These are phyloP conservation scores for Leistus spinibarbis DNA, from an alignment of 2,888 invertebrate genomes.

Conservation along the genomic window DNA sequence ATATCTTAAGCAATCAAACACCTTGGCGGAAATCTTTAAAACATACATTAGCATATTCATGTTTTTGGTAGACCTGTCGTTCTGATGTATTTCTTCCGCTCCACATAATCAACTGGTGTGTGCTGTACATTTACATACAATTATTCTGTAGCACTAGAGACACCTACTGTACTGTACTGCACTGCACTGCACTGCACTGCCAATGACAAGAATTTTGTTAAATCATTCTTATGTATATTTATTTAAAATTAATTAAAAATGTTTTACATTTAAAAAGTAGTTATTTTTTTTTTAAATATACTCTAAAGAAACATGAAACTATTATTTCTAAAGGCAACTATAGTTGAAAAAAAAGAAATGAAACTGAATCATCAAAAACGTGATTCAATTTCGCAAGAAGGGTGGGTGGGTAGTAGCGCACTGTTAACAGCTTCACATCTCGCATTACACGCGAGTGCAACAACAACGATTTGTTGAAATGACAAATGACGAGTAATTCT, in stretches of 20 bases:
- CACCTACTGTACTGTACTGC: neutral
- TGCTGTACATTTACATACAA: constrained; percentile 10
- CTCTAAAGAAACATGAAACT: too few species aligned
- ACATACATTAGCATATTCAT: constrained; percentile 9
- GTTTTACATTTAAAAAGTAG: too few species aligned
- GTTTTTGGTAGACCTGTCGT: neutral
- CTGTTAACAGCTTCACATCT: too few species aligned
- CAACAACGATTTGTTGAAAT: neutral
- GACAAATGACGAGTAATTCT: neutral
- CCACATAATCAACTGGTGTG: neutral
- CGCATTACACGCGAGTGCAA: neutral
- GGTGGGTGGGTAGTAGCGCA: too few species aligned
- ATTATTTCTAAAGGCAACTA: too few species aligned
- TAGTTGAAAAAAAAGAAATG: too few species aligned
- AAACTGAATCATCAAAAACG: neutral
- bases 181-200: neutral
- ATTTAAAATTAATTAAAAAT: too few species aligned
- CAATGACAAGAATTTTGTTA: too few species aligned
- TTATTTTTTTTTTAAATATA: too few species aligned
- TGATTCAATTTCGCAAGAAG: neutral
- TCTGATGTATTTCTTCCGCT: constrained; percentile 14
- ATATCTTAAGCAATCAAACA: neutral
- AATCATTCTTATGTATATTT: too few species aligned
- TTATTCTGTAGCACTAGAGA: neutral
- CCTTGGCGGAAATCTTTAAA: neutral